phyloP scores from a whole-genome alignment of 1,140 invertebrate genomes.

The Drosophila baimaii region DNA sequence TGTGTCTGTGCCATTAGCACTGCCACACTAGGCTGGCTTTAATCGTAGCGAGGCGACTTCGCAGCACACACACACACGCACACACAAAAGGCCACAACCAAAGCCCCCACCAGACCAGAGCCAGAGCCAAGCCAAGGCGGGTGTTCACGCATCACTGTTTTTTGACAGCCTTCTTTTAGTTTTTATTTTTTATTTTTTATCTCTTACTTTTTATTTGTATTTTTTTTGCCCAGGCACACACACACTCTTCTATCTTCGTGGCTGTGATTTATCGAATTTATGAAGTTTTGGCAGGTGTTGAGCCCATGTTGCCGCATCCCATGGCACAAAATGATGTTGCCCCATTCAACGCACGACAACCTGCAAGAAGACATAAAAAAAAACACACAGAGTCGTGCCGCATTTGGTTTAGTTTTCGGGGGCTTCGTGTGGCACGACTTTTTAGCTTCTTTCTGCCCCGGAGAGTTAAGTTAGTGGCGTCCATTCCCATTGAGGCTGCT shows the following conservation, averaged over 20 bases:
- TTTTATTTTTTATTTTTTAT: background rate
- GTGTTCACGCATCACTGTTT: slow-evolving; percentile 77
- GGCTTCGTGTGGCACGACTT: slow-evolving; percentile 74
- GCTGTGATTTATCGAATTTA: slow-evolving; percentile 66
- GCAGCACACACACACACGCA: slow-evolving; percentile 3
- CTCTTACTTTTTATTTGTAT: no score
- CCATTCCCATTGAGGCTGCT: slow-evolving; percentile 35
- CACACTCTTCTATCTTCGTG: slow-evolving; percentile 15
- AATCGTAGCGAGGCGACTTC: slow-evolving; percentile 69
- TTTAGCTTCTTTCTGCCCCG: slow-evolving; percentile 30
- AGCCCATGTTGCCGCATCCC: slow-evolving; percentile 60
- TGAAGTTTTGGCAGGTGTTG: slow-evolving; percentile 75
- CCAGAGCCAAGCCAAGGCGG: slow-evolving; percentile 38
- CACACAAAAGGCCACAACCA: background rate
- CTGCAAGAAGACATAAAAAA: slow-evolving; percentile 39
- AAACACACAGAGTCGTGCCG: slow-evolving; percentile 61
- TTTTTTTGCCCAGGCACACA: slow-evolving; percentile 2
- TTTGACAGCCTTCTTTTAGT: slow-evolving; percentile 71
- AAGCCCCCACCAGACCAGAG: no score
- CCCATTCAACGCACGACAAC: slow-evolving; percentile 69
- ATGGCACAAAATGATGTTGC: slow-evolving; percentile 67
- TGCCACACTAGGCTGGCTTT: slow-evolving; percentile 75
- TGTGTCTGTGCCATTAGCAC: slow-evolving; percentile 74
- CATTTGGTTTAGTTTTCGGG: slow-evolving; percentile 76
- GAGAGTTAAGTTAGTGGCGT: slow-evolving; percentile 25